These are phyloP conservation scores for Hippocampus guttulatus DNA, from an alignment of 2,113 vertebrate species.

Conservation along the genomic window DNA sequence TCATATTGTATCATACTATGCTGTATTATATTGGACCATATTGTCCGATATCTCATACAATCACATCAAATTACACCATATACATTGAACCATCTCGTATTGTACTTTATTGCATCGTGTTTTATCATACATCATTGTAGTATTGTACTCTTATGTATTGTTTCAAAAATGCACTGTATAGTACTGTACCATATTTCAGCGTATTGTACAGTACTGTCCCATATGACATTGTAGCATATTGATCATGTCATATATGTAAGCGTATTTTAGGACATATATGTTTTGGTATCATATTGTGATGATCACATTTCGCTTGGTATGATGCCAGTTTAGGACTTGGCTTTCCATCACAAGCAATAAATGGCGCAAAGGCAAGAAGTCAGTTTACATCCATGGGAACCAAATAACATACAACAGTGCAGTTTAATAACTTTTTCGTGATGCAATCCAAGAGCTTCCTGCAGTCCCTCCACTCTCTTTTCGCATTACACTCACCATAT, in stretches of 20 bases:
- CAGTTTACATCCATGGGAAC: background rate
- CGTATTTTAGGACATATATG: background rate
- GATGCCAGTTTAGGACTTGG: background rate
- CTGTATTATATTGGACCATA: background rate
- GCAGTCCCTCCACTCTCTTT: background rate
- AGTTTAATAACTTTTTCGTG: constrained; percentile 1
- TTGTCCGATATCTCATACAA: no score
- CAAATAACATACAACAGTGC: background rate
- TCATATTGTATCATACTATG: no score
- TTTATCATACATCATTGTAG: background rate
- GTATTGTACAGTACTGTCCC: background rate
- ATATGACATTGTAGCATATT: background rate
- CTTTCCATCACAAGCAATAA: background rate
- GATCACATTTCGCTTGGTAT: background rate
- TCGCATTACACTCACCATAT: background rate
- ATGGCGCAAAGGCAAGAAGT: background rate
- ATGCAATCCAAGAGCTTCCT: background rate
- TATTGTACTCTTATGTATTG: background rate
- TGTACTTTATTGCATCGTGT: background rate
- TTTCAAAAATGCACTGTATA: background rate
- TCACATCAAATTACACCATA: background rate
- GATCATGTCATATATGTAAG: background rate
- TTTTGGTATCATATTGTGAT: background rate
- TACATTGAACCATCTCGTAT: background rate
- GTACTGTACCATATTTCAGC: background rate